Conservation (phyloP, 2,797 vertebrate genomes). For the Philypnodon macrostomus region DNA sequence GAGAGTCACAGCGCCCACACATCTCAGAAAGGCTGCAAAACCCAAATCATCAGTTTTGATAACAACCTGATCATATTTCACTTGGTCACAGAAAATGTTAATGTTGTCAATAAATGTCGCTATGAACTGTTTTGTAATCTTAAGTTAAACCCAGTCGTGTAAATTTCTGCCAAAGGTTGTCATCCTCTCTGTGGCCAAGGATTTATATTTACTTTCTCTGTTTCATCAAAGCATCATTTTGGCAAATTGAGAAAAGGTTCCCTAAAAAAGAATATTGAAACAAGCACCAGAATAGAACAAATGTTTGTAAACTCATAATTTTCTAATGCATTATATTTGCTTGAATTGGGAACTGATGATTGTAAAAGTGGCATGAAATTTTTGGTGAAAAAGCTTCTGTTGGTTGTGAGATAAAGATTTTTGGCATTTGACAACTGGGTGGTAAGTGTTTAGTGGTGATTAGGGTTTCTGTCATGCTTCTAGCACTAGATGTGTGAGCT, state of each 20-base stretch:
- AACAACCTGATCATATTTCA: slow-evolving; percentile 31
- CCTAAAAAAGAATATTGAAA: slow-evolving; percentile 34
- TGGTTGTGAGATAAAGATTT: slow-evolving; percentile 30
- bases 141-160: slow-evolving; percentile 43
- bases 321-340: slow-evolving; percentile 26
- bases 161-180: slow-evolving; percentile 60
- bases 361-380: slow-evolving; percentile 29
- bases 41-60: slow-evolving; percentile 29
- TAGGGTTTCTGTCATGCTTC: slow-evolving; percentile 33
- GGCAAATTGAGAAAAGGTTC: slow-evolving; percentile 34
- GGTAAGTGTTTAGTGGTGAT: slow-evolving; percentile 21
- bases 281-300: slow-evolving; percentile 16
- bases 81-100: slow-evolving; percentile 36
- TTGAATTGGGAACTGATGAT: no score
- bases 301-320: slow-evolving; percentile 24
- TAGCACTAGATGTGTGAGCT: slow-evolving; percentile 27
- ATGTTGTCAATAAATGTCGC: slow-evolving; percentile 29
- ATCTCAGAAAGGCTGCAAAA: slow-evolving; percentile 45
- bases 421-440: slow-evolving; percentile 17
- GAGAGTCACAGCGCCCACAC: slow-evolving; percentile 32
- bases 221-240: slow-evolving; percentile 51
- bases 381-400: slow-evolving; percentile 13
- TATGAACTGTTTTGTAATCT: slow-evolving; percentile 49
- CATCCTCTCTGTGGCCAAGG: slow-evolving; percentile 60
- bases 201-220: slow-evolving; percentile 53